phyloP scores from a whole-genome alignment of 2,113 vertebrate species.

The Typhlomys cinereus region DNA sequence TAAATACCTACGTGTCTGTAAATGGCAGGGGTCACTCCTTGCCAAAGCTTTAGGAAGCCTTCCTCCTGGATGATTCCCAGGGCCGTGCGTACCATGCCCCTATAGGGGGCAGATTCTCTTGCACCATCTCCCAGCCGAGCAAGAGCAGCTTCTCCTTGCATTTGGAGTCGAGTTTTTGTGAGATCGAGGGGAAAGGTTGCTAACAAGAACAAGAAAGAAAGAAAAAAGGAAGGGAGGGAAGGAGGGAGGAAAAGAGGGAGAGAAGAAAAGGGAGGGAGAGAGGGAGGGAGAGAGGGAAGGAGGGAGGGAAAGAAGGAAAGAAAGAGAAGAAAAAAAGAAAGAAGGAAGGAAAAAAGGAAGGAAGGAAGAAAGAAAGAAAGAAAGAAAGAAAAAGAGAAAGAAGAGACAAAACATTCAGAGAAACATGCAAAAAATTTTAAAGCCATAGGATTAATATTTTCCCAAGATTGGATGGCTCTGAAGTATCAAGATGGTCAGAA shows the following conservation, averaged over 20 bases:
- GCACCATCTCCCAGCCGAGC: slow-evolving; percentile 27
- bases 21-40: slow-evolving; percentile 89
- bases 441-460: slow-evolving; percentile 12
- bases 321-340: background rate
- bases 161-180: slow-evolving; percentile 91
- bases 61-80: slow-evolving; percentile 88
- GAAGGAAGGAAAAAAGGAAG: background rate
- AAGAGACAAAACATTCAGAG: background rate
- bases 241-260: too few relatives aligned
- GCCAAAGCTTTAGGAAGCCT: slow-evolving; percentile 89
- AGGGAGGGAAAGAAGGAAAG: background rate
- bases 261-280: too few relatives aligned
- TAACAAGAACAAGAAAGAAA: slow-evolving; percentile 67
- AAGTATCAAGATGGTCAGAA: too few relatives aligned
- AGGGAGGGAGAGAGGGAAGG: too few relatives aligned
- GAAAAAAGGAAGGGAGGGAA: background rate
- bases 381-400: background rate
- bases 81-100: slow-evolving; percentile 88
- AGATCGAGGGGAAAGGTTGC: slow-evolving; percentile 92
- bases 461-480: background rate
- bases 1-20: slow-evolving; percentile 91
- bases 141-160: slow-evolving; percentile 89
- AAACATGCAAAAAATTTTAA: slow-evolving; percentile 21
- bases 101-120: slow-evolving; percentile 64
- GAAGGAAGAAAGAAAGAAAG: slow-evolving; percentile 10